Base-by-base conservation (phyloP, 2,888 invertebrate species). In the Andrena fulva region DNA sequence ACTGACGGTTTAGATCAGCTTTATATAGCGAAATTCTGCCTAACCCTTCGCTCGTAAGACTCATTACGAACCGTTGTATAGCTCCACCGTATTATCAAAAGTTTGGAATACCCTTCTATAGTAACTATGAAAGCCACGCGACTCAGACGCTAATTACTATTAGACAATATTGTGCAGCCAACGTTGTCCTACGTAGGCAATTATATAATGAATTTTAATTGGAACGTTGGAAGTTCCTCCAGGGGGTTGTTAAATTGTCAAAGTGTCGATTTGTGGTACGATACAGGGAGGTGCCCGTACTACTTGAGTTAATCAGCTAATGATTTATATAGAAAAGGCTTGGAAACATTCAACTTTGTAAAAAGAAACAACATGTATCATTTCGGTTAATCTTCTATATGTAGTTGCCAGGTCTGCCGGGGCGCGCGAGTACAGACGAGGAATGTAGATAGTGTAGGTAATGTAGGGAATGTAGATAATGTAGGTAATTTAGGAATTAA, bases 21-120 rank as follows among this genome's bases (percentile, higher is more conserved):
- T 81, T 81, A 81, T 81, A 81, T 81, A 80, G 54, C 69, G 8
- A 74, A 80, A 64, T 48, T 52, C 24, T 70, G 66, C 54, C 66
- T 64, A 54, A 54, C 67, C 71, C 78, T 31, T 8, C 10, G 31
- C 50, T 50, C 52, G 24, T 52, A 33, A 59, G 27, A 24, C 33
- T 78, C 20, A 59, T 79, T 80, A 80, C 4, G 20, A 6, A 8
- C 27, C 7, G 2, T 62, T 62, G n/a, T 63, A 52, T n/a, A 48
- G 20, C 6, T 62, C 29, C 54, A 62, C 33, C 33, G 56, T 72
- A 50, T 50, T 78, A 80, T 72, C 29, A 72, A 80, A 69, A 80
- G 63, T 80, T 80, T 71, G 6, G 3, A 4, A 5, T 64, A 35
- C 2, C 59, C 35, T 31, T 48, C 10, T 8, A 20, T 62, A 71